phyloP scores from a whole-genome alignment of 2,797 vertebrate genomes.

The Hypotaenidia okinawae region DNA sequence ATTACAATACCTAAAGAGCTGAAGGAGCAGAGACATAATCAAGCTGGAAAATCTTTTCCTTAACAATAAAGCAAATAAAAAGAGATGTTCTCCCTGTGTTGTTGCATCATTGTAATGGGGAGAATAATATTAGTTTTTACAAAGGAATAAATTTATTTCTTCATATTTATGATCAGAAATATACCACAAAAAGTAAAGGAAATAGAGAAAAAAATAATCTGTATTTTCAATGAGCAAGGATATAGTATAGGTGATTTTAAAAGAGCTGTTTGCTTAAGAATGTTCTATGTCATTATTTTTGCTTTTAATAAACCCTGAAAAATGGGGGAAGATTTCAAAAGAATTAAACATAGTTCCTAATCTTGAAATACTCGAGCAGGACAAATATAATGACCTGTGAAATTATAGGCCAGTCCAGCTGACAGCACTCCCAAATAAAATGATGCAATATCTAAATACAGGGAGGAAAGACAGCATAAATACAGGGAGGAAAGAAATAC shows the following conservation, averaged over 20 bases:
- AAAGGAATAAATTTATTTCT: neutral
- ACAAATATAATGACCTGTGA: neutral
- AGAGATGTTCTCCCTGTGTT: neutral
- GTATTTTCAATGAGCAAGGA: neutral
- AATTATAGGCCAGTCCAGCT: neutral
- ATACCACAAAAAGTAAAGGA: neutral
- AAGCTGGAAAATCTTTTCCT: neutral
- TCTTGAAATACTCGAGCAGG: neutral
- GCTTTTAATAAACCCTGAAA: neutral
- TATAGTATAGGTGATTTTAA: neutral
- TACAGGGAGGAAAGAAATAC: neutral
- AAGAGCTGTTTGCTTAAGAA: neutral
- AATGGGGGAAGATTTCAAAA: neutral
- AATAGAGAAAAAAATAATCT: neutral
- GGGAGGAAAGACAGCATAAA: neutral
- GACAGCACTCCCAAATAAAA: neutral
- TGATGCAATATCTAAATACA: neutral
- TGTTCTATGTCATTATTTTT: neutral
- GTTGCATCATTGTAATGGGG: neutral
- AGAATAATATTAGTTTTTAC: neutral
- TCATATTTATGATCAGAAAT: neutral
- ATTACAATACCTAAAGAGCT: neutral
- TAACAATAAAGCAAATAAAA: neutral
- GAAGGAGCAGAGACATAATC: neutral
- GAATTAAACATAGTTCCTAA: neutral